Percentiles rank a stretch among this genome's conserved stretches.
Evolutionary conservation across 1,140 invertebrate species (phyloP).

Genomic region (Drosophila oshimai): DNA sequence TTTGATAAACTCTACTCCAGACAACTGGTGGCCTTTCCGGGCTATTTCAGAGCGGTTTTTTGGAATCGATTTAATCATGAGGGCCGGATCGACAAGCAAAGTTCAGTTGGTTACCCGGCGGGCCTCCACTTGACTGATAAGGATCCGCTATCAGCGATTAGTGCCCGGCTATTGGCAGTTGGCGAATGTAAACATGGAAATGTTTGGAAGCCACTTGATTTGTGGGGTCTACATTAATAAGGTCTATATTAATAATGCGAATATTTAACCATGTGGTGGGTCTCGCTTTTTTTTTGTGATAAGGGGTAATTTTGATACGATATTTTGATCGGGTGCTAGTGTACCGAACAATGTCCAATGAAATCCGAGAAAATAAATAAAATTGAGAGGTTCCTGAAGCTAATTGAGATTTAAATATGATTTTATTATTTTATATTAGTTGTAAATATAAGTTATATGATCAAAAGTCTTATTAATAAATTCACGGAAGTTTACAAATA

Average conservation of each 20-base stretch:
- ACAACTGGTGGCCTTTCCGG: neutral
- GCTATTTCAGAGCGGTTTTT: neutral
- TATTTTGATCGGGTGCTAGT: neutral
- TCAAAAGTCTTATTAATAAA: no score
- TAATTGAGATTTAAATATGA: no score
- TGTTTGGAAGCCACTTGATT: slow-evolving; percentile 14
- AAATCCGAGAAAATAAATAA: neutral
- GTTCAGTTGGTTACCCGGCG: slow-evolving; percentile 1
- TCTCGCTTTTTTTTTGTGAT: neutral
- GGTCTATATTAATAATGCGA: slow-evolving; percentile 1
- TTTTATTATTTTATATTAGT: no score
- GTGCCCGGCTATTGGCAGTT: neutral
- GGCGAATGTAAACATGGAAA: slow-evolving; percentile 15
- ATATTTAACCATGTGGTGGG: neutral
- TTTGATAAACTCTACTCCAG: neutral
- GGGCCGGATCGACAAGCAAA: slow-evolving; percentile 11
- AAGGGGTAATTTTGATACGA: neutral
- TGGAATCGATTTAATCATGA: neutral
- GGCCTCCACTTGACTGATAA: slow-evolving; percentile 22
- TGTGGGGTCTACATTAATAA: neutral
- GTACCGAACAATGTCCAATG: neutral
- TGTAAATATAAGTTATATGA: no score
- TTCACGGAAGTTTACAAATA: no score
- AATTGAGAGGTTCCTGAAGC: no score
- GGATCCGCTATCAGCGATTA: slow-evolving; percentile 9